phyloP scores from a whole-genome alignment of 2,113 vertebrate genomes.

The Callorhinus ursinus region DNA sequence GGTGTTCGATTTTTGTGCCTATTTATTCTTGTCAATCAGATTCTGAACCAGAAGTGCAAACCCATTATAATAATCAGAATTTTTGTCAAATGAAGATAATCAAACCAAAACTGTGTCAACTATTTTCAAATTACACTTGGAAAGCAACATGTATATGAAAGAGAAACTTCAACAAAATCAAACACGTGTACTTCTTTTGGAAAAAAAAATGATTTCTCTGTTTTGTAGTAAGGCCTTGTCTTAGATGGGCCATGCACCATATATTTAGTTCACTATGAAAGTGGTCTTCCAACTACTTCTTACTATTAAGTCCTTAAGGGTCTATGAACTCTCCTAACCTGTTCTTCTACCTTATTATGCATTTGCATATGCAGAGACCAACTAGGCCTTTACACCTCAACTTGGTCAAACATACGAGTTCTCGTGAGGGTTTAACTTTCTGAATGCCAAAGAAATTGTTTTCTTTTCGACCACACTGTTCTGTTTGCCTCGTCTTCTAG shows the following conservation, averaged over 20 bases:
- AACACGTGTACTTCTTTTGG: not conserved
- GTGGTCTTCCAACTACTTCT: not conserved
- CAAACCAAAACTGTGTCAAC: not conserved
- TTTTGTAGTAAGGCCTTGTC: not conserved
- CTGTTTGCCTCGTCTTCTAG: not conserved
- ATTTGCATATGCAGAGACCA: not conserved
- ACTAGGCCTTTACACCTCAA: not conserved
- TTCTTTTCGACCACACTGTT: not conserved
- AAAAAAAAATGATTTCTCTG: not conserved
- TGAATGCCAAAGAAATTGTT: accelerated
- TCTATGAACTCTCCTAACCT: not conserved
- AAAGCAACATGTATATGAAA: not conserved
- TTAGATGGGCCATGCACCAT: not conserved
- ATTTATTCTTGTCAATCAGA: not conserved
- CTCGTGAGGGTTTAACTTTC: not conserved
- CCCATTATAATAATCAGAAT: not conserved
- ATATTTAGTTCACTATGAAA: not conserved
- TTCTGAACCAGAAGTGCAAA: not conserved
- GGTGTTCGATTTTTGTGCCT: accelerated
- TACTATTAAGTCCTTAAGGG: not conserved
- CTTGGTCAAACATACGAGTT: not conserved
- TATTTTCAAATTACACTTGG: not conserved
- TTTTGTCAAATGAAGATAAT: not conserved
- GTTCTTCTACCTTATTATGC: not conserved
- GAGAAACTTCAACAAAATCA: not conserved